A percentile compares a stretch with the other conserved stretches of the same genome.
Evolutionary conservation across 2,888 invertebrate species (phyloP).

Genomic region (Cephus pulcher): DNA sequence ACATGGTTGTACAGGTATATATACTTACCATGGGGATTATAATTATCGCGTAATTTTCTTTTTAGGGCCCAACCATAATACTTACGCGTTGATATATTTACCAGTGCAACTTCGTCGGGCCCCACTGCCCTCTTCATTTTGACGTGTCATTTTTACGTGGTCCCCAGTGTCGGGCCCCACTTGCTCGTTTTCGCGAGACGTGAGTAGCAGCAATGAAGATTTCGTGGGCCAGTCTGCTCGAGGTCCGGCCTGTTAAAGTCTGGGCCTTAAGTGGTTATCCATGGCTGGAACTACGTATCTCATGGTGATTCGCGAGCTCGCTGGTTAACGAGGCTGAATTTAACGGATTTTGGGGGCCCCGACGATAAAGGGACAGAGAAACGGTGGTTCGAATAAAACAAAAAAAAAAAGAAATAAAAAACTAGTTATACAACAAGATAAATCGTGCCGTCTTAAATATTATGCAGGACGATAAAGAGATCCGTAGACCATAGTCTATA

Average conservation of each 20-base stretch:
- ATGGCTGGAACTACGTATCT: not conserved
- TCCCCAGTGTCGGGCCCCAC: not conserved
- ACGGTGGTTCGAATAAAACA: not conserved
- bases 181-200: not conserved
- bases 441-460: not conserved
- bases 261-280: not conserved
- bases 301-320: not conserved
- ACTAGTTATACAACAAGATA: not conserved
- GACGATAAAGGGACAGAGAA: not conserved
- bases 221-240: not conserved
- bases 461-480: not conserved
- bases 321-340: not conserved
- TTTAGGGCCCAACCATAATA: not conserved
- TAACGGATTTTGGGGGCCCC: not conserved
- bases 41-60: not conserved
- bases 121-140: not conserved
- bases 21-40: not conserved
- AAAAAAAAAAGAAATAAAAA: slow-evolving; percentile 4
- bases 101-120: not conserved
- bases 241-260: not conserved
- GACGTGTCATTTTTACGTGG: not conserved
- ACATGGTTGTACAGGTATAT: not conserved
- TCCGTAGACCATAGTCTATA: not conserved
- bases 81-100: not conserved
- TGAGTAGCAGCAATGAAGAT: not conserved